Evolutionary conservation across 2,113 vertebrate species (phyloP).

Genomic region (Pachyramphus minor): DNA sequence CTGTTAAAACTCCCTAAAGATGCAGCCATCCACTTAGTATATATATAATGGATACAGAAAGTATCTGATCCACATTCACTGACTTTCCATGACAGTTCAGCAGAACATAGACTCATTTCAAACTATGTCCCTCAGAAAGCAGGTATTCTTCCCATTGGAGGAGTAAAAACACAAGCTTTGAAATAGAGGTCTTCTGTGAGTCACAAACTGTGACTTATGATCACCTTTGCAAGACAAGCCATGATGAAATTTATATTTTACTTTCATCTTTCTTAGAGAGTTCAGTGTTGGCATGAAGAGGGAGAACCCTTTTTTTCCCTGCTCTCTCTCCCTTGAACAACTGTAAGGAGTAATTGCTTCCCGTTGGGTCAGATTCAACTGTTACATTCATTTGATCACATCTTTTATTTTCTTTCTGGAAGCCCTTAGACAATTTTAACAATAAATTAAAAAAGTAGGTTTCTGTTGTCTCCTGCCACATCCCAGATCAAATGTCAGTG

Average conservation of each 20-base stretch:
- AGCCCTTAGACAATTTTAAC: background rate
- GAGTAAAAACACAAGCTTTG: background rate
- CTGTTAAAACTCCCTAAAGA: background rate
- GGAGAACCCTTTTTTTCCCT: background rate
- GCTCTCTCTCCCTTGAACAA: background rate
- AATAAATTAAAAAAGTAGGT: background rate
- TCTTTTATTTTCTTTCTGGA: background rate
- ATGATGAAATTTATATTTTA: background rate
- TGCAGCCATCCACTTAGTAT: background rate
- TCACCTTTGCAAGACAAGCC: background rate
- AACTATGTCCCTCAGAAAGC: rapidly evolving
- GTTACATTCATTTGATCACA: background rate
- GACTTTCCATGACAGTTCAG: background rate
- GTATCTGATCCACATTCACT: background rate
- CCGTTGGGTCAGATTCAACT: background rate
- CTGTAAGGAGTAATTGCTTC: background rate
- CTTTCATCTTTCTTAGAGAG: background rate
- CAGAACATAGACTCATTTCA: background rate
- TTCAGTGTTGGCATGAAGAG: background rate
- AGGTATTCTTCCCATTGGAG: background rate
- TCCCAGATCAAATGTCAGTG: background rate
- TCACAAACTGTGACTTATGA: background rate
- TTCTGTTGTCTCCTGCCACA: background rate
- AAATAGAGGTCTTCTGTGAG: background rate
- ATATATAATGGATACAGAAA: background rate